Base-by-base conservation (phyloP, 2,888 invertebrate genomes). In the Brachypalpus laphriformis region DNA sequence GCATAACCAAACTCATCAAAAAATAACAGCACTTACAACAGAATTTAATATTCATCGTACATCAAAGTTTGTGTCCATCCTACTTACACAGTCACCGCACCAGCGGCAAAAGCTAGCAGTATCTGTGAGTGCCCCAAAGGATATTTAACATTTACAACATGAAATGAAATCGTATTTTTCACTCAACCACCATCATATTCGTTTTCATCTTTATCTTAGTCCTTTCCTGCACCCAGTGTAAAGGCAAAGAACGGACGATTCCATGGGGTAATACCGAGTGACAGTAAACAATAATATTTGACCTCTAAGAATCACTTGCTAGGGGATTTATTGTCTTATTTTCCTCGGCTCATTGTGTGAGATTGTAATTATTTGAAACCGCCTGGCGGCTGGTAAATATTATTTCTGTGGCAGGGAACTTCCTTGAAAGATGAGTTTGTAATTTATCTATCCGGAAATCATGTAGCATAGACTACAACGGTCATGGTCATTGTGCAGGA, bases 31-130 rank as follows among this genome's bases (percentile, higher is more conserved):
- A 81, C 81, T 70, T 75, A 56, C 56, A 56, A 54, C 28, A 37
- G 70, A n/a, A 66, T 77, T 77, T 72, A 72, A 72, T 72, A 77
- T 77, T 71, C 82, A 72, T 54, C 37, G 31, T 51, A 51, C 65
- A 65, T 61, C 45, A 25, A 51, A 76, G 65, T 49, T 63, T 65
- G 47, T 71, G 31, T 76, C 65, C 42, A 8, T 18, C n/a, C 54
- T 37, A 25, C 66, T 40, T 18, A 18, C 7, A 34, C 20, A 57
- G 54, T 25, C 5, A 16, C 54, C 31, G 34, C 34, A 34, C 1
- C n/a, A 40, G 14, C 9, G 5, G 51, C 25, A 51, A 25, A 22
- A 57, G 37, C 59, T 22, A 40, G n/a, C 1, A 59, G 59, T n/a
- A n/a, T n/a, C n/a, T 57, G 37, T 28, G 18, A 37, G 34, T 6